phyloP scores from a whole-genome alignment of 2,888 invertebrate genomes.

The Tridacna crocea region DNA sequence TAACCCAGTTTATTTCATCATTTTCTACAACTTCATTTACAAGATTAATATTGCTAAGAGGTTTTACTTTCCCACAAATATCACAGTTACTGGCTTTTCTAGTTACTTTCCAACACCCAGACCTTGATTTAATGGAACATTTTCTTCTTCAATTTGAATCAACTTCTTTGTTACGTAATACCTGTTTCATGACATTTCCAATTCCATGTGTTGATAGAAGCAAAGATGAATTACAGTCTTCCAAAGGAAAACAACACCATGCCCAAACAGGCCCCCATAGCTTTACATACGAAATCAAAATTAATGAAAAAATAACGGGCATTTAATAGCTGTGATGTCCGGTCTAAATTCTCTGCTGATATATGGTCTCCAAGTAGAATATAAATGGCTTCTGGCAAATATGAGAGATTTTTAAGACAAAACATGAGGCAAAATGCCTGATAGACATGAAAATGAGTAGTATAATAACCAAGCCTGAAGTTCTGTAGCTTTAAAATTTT shows the following conservation, averaged over 20 bases:
- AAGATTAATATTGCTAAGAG: not conserved
- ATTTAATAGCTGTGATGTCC: conserved; percentile 35
- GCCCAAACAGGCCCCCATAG: conserved; percentile 44
- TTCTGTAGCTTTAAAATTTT: conserved; percentile 44
- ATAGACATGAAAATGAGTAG: conserved; percentile 36
- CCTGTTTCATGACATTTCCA: conserved; percentile 15
- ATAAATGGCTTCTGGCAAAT: conserved; percentile 7
- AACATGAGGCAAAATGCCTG: conserved; percentile 29
- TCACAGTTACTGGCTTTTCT: not conserved
- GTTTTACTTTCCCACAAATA: not conserved
- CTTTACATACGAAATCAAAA: conserved; percentile 34
- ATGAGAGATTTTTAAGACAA: conserved; percentile 3
- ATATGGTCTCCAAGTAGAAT: conserved; percentile 12
- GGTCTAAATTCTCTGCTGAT: conserved; percentile 12
- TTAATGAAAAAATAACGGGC: too few relatives aligned
- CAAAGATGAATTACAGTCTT: conserved; percentile 29
- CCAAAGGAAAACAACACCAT: conserved; percentile 48
- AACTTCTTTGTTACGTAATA: not conserved
- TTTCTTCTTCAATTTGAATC: not conserved
- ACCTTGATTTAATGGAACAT: not conserved
- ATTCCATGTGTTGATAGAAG: conserved; percentile 34
- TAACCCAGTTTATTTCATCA: not conserved
- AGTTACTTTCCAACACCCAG: not conserved
- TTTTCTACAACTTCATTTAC: not conserved
- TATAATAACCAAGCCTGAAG: conserved; percentile 42